Evolutionary conservation across 1,140 invertebrate species (phyloP), one percentile per base, ranked within the genome.

Genomic region (Drosophila navojoa): DNA sequence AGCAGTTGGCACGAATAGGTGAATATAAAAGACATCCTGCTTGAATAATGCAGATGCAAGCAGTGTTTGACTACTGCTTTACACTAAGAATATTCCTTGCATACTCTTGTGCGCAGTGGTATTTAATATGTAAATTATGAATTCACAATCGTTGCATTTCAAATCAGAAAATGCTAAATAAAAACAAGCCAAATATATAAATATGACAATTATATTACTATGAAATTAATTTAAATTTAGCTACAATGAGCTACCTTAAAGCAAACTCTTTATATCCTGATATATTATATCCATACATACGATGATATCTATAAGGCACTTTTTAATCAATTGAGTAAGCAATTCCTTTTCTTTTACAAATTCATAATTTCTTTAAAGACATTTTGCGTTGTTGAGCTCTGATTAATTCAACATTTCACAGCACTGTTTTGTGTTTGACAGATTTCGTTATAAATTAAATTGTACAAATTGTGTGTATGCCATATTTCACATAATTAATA

Each of bases 401-500:
- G 7, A n/a, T 11, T 55, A 19, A 25, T 35, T 55, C 22, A 16
- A 19, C 10, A n/a, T 55, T 40, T 22, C 3, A 19, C 15, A 53
- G 25, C 15, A 6, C 5, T 16, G 9, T 19, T 38, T 38, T 22
- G 1, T 13, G 19, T 7, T 40, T 40, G 19, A 25, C 29, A 42
- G 35, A 25, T 55, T 44, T 42, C 38, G 38, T 10, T 47, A 29
- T 45, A 59, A 45, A 19, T 47, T 47, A 47, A 22, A 15, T 47
- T 13, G 27, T 59, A 29, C 42, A n/a, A 47, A 32, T 32, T 19
- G 7, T 44, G 7, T 44, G 27, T 44, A 29, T 22, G 15, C 25
- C 7, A 47, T 15, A 47, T 59, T 45, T 59, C 27, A 13, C 25
- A 47, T 59, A 32, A 47, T 47, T 19, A 32, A 32, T 47, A n/a